phyloP scores from a whole-genome alignment of 1,140 invertebrate genomes.

The Platyura marginata region DNA sequence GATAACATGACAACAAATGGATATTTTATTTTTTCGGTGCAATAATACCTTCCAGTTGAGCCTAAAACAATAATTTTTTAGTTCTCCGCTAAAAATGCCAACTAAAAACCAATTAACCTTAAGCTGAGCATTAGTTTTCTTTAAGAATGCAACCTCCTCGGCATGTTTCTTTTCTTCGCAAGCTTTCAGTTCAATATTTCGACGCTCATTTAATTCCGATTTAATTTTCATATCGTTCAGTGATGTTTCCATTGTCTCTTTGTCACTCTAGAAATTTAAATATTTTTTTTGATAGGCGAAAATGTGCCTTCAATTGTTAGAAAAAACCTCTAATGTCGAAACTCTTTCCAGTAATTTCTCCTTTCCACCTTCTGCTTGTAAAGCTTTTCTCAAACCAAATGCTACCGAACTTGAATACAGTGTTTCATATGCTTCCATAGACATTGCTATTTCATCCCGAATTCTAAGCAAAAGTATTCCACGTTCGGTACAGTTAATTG shows the following conservation, averaged over 20 bases:
- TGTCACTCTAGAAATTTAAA: constrained; percentile 34
- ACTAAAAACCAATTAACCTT: constrained; percentile 39
- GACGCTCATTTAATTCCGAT: constrained; percentile 66
- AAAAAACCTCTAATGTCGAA: no score
- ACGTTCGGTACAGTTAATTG: constrained; percentile 91
- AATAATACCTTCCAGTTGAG: constrained; percentile 81
- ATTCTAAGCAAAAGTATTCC: constrained; percentile 84
- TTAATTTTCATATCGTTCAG: constrained; percentile 66
- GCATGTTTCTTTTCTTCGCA: constrained; percentile 81
- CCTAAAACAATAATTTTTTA: constrained; percentile 34
- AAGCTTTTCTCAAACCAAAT: constrained; percentile 94
- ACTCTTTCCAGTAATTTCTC: constrained; percentile 35
- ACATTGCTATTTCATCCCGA: constrained; percentile 90
- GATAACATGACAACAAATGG: neutral
- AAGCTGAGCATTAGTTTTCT: constrained; percentile 83
- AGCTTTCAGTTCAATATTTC: constrained; percentile 62
- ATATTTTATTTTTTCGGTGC: constrained; percentile 64
- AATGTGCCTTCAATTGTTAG: no score
- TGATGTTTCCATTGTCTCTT: no score
- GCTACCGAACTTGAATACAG: constrained; percentile 95
- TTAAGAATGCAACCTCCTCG: constrained; percentile 79
- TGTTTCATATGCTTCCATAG: constrained; percentile 81
- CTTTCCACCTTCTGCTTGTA: constrained; percentile 56
- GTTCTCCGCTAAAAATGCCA: neutral
- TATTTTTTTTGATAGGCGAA: no score